A percentile compares a stretch with the other conserved stretches of the same genome.
Conservation (phyloP, 2,113 vertebrate species). For the Prolemur simus region DNA sequence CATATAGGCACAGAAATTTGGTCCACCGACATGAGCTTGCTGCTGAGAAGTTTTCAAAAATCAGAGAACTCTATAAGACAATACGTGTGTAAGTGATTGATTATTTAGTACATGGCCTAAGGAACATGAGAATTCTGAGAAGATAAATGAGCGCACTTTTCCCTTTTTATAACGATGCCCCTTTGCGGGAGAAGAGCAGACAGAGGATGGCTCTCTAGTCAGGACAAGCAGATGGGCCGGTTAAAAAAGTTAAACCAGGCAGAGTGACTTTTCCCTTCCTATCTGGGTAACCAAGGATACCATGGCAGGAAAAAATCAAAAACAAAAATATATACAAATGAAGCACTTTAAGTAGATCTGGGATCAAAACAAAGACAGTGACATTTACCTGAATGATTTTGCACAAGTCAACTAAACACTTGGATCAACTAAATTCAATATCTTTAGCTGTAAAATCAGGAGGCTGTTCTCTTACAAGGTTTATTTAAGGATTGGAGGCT, state of each 20-base stretch:
- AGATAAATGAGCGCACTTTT: background rate
- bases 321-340: background rate
- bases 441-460: background rate
- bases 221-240: background rate
- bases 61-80: background rate
- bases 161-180: accelerated
- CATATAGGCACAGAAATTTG: background rate
- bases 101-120: background rate
- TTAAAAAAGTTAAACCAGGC: background rate
- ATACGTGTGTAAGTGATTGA: background rate
- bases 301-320: background rate
- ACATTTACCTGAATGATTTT: background rate
- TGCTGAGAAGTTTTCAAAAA: background rate
- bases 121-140: background rate
- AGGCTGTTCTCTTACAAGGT: background rate
- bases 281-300: background rate
- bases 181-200: background rate
- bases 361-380: background rate
- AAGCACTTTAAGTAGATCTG: background rate
- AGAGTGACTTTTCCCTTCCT: background rate
- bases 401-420: background rate
- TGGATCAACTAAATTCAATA: background rate
- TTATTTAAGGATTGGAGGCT: background rate
- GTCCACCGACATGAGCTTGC: background rate
- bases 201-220: background rate